phyloP scores from a whole-genome alignment of 2,797 vertebrate genomes.

The Squalus acanthias region DNA sequence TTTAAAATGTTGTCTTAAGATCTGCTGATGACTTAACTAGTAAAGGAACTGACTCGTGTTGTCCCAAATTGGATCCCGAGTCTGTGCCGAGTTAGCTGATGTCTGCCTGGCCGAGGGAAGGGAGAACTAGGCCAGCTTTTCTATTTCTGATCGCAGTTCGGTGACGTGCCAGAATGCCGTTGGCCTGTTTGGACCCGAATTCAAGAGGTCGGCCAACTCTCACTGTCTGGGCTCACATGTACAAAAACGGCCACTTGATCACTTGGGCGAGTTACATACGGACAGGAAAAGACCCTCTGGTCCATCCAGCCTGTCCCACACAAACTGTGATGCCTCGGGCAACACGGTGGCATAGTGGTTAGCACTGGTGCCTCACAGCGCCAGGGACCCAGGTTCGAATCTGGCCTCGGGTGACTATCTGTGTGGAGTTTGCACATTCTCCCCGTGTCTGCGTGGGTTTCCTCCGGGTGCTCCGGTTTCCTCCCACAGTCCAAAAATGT shows the following conservation, averaged over 20 bases:
- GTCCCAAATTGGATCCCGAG: not conserved
- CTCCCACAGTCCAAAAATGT: too few species aligned
- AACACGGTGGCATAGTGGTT: too few species aligned
- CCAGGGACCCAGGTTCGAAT: too few species aligned
- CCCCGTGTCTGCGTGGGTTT: too few species aligned
- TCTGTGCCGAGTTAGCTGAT: not conserved
- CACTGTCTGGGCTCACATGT: not conserved
- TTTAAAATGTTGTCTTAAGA: not conserved
- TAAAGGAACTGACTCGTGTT: not conserved
- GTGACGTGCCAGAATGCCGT: not conserved
- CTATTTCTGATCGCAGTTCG: not conserved
- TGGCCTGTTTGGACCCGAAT: not conserved
- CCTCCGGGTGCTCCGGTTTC: too few species aligned
- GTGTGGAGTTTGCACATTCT: too few species aligned
- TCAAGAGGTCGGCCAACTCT: not conserved
- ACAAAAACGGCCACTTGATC: too few species aligned
- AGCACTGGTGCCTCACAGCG: too few species aligned
- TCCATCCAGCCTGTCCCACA: not conserved
- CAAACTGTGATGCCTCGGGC: not conserved
- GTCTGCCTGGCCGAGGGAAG: not conserved
- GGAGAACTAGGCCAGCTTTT: too few species aligned
- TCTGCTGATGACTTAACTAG: not conserved
- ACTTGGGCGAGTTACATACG: too few species aligned
- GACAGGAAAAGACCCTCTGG: not conserved
- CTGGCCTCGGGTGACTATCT: too few species aligned